phyloP scores from a whole-genome alignment of 2,888 invertebrate genomes.

The Deroplatys truncata region DNA sequence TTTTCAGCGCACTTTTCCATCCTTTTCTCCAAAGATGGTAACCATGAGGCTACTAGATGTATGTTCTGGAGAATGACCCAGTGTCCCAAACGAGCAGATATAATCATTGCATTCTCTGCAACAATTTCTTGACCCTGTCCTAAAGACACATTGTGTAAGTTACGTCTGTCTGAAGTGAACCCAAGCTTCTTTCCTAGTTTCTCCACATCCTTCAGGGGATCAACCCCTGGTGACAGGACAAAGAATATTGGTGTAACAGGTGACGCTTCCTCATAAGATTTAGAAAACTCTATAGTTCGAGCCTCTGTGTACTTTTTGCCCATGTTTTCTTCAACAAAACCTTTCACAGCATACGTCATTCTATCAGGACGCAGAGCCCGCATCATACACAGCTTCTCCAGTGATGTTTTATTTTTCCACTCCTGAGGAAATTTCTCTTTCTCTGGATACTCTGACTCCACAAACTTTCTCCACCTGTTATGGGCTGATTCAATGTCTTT shows the following conservation, averaged over 20 bases:
- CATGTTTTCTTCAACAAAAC: slow-evolving; percentile 85
- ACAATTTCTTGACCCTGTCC: slow-evolving; percentile 94
- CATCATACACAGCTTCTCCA: slow-evolving; percentile 90
- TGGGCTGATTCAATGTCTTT: slow-evolving; percentile 26
- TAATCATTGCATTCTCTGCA: slow-evolving; percentile 81
- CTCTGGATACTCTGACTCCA: slow-evolving; percentile 89
- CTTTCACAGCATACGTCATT: slow-evolving; percentile 87
- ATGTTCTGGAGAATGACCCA: slow-evolving; percentile 95
- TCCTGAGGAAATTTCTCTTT: slow-evolving; percentile 92
- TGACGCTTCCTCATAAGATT: slow-evolving; percentile 82
- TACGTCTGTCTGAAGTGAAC: slow-evolving; percentile 71
- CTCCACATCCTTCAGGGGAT: slow-evolving; percentile 91
- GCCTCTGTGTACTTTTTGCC: slow-evolving; percentile 79
- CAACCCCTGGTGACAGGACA: slow-evolving; percentile 90
- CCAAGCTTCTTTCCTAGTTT: slow-evolving; percentile 75
- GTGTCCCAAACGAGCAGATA: slow-evolving; percentile 71
- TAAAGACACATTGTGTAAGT: slow-evolving; percentile 88
- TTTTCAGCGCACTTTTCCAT: slow-evolving; percentile 75
- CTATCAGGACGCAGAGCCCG: slow-evolving; percentile 85
- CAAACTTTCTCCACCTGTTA: slow-evolving; percentile 82
- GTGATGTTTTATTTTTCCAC: slow-evolving; percentile 84
- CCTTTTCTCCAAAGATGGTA: slow-evolving; percentile 83
- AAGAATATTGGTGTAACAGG: slow-evolving; percentile 86
- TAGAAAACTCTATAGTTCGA: slow-evolving; percentile 73
- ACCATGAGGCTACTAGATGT: slow-evolving; percentile 86